Evolutionary conservation across 2,888 invertebrate species (phyloP).

Genomic region (Saturnia pavonia): DNA sequence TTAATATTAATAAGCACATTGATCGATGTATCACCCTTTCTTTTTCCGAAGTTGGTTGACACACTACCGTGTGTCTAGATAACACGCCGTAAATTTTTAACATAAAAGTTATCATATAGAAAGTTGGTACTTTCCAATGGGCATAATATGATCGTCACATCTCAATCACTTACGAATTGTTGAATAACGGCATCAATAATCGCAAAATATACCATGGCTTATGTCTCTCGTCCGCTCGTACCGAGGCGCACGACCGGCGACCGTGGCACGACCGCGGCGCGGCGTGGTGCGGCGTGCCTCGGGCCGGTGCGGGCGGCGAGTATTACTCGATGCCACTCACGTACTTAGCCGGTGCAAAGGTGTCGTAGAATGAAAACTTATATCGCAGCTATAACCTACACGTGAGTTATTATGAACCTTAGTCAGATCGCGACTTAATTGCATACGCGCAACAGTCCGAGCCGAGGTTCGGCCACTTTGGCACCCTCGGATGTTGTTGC

Average conservation of each 20-base stretch:
- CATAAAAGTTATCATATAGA: background rate
- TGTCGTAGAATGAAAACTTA: slow-evolving; percentile 20
- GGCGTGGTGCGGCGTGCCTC: no score
- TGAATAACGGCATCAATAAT: slow-evolving; percentile 12
- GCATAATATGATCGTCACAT: slow-evolving; percentile 1
- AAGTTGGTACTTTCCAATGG: background rate
- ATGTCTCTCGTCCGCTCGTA: background rate
- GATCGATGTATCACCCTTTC: no score
- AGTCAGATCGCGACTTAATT: no score
- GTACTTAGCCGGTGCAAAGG: slow-evolving; percentile 19
- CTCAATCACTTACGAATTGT: background rate
- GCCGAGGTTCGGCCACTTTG: no score
- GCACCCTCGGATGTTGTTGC: no score
- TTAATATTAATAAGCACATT: no score
- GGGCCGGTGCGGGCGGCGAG: slow-evolving; percentile 2
- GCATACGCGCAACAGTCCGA: no score
- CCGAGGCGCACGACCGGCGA: slow-evolving; percentile 17
- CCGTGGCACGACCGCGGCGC: slow-evolving; percentile 19
- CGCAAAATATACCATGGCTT: slow-evolving; percentile 8
- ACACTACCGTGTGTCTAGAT: no score
- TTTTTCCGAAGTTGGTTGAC: no score
- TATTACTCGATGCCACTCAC: slow-evolving; percentile 22
- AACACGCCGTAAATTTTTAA: no score
- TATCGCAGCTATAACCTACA: slow-evolving; percentile 5
- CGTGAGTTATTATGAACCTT: background rate